Base-by-base conservation (phyloP, 2,113 vertebrate species). In the Chaenocephalus aceratus region DNA sequence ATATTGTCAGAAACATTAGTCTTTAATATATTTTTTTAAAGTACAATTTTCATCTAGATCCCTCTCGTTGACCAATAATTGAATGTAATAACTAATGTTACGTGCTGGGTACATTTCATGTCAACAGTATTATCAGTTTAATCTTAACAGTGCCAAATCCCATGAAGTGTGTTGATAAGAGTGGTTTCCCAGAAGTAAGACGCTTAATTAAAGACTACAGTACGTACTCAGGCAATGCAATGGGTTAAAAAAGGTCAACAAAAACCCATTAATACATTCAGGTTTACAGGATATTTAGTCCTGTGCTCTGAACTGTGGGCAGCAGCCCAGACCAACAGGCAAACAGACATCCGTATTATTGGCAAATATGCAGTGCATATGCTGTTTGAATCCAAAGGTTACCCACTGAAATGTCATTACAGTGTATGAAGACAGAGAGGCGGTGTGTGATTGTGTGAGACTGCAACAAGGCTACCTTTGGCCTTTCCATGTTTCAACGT, bases 401-500 rank as follows among this genome's bases (percentile, higher is more conserved):
- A 61, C 18, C 14, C 44, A 52, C 23, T 34, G 36, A 64, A 14
- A 45, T 76, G 72, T 71, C 69, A 72, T 65, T 57, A 73, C 48
- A 41, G 34, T 73, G 53, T 7, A 51, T 64, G 48, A 41, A 78
- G 59, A 59, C 62, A 65, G 30, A 18, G 36, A 64, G 23, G 3
- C 41, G 49, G 30, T 46, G 70, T 64, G 79, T 70, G 73, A 49
- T 13, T 79, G 52, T 26, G 0, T 58, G 62, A 53, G 67, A 60
- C 13, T 62, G 69, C 14, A 54, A 30, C 51, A 30, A 45, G 0
- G 13, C 21, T 95, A 99, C 98, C 96, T 96, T 94, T 96, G 89
- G 68, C 96, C 97, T 75, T 94, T 96, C 97, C 97, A 99, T 44
- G 97, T 95, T 82, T 96, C 81, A 57, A 99, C 96, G 65, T 94